Conservation (phyloP, 2,113 vertebrate genomes). For the Coracopsis vasa region DNA sequence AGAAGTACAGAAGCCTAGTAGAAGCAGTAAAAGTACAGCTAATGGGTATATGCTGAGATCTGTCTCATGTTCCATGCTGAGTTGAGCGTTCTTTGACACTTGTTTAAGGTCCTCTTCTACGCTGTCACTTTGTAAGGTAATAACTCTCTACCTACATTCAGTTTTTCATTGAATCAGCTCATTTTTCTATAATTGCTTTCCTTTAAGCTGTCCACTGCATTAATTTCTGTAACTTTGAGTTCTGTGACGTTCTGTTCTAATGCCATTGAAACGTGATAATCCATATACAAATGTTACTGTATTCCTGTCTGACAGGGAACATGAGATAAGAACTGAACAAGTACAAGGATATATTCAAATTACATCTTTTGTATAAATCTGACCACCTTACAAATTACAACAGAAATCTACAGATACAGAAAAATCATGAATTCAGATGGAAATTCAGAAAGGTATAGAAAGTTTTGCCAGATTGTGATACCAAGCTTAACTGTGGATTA, state of each 20-base stretch:
- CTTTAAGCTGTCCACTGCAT: not conserved
- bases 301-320: not conserved
- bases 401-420: not conserved
- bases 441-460: not conserved
- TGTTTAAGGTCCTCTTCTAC: not conserved
- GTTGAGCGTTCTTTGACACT: not conserved
- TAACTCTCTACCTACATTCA: not conserved
- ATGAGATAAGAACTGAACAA: not conserved
- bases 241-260: not conserved
- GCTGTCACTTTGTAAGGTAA: not conserved
- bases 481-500: not conserved
- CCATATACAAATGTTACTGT: not conserved
- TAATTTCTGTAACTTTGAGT: not conserved
- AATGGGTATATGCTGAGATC: not conserved
- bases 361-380: not conserved
- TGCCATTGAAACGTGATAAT: not conserved
- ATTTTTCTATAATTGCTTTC: not conserved
- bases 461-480: not conserved
- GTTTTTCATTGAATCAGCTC: not conserved
- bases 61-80: not conserved
- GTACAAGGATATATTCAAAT: not conserved
- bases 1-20: not conserved
- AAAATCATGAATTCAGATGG: not conserved
- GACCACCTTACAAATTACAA: not conserved
- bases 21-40: not conserved